phyloP scores from a whole-genome alignment of 2,888 invertebrate species.

The Melanchra persicariae region DNA sequence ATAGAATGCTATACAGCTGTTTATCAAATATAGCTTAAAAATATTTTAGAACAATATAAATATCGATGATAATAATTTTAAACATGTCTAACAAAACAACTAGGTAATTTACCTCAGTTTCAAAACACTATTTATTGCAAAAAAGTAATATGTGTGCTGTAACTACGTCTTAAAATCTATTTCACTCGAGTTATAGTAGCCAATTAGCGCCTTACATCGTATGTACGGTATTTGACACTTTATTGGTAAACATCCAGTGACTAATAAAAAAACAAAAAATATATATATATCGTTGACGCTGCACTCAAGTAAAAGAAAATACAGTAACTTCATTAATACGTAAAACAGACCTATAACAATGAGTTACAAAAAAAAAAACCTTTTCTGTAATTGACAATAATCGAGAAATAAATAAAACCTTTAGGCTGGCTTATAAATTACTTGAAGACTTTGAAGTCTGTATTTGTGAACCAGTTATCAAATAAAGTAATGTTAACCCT shows the following conservation, averaged over 20 bases:
- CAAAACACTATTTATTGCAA: slow-evolving; percentile 25
- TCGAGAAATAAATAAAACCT: background rate
- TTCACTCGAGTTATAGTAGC: background rate
- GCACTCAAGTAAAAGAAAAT: slow-evolving; percentile 12
- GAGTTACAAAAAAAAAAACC: background rate
- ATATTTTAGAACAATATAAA: no score
- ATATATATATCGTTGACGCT: slow-evolving; percentile 26
- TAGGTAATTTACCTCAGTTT: slow-evolving; percentile 13
- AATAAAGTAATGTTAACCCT: background rate
- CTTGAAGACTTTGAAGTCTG: background rate
- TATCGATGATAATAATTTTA: slow-evolving; percentile 31
- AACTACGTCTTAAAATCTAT: background rate
- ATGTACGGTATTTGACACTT: background rate
- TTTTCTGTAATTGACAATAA: background rate
- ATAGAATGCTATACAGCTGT: slow-evolving; percentile 38
- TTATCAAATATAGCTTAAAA: slow-evolving; percentile 37
- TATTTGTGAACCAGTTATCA: slow-evolving; percentile 4
- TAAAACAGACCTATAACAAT: background rate
- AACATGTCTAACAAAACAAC: slow-evolving; percentile 6
- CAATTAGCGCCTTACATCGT: background rate
- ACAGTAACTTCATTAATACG: background rate
- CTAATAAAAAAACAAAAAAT: background rate
- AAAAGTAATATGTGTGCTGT: slow-evolving; percentile 15
- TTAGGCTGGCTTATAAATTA: background rate
- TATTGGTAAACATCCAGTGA: slow-evolving; percentile 40